Conservation (phyloP, 1,140 invertebrate species). For the Halyomorpha halys region DNA sequence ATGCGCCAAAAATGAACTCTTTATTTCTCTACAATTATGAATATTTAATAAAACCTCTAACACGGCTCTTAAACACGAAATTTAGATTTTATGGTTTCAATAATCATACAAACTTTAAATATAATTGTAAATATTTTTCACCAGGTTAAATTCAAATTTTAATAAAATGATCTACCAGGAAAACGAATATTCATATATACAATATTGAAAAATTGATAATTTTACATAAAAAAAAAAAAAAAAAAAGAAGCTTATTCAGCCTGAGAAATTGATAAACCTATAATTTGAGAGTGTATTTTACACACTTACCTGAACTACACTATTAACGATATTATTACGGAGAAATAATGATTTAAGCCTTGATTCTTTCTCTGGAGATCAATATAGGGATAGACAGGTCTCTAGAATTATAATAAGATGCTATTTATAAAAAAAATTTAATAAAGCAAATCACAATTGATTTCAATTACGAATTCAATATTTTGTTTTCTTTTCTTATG, state of each 20-base stretch:
- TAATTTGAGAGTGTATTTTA: conserved; percentile 6
- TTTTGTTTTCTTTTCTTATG: background rate
- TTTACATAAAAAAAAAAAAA: no score
- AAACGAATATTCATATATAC: no score
- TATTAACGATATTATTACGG: background rate
- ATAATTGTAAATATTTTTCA: no score
- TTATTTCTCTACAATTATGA: background rate
- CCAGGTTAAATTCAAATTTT: no score
- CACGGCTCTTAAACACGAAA: conserved; percentile 8
- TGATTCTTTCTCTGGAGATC: conserved; percentile 13
- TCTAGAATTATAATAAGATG: conserved; percentile 14
- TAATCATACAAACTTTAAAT: no score
- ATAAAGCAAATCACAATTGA: background rate
- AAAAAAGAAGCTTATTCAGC: no score
- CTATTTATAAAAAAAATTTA: conserved; percentile 8
- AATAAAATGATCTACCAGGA: no score
- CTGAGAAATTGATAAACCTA: conserved; percentile 3
- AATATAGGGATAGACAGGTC: conserved; percentile 2
- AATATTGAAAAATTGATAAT: no score
- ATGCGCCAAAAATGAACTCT: conserved; percentile 12
- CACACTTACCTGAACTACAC: conserved; percentile 4
- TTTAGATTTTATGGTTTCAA: background rate
- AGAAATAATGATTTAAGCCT: conserved; percentile 14
- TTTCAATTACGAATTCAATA: background rate
- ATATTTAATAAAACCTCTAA: background rate